phyloP scores from a whole-genome alignment of 1,140 invertebrate species.

The Mizuhopecten yessoensis region DNA sequence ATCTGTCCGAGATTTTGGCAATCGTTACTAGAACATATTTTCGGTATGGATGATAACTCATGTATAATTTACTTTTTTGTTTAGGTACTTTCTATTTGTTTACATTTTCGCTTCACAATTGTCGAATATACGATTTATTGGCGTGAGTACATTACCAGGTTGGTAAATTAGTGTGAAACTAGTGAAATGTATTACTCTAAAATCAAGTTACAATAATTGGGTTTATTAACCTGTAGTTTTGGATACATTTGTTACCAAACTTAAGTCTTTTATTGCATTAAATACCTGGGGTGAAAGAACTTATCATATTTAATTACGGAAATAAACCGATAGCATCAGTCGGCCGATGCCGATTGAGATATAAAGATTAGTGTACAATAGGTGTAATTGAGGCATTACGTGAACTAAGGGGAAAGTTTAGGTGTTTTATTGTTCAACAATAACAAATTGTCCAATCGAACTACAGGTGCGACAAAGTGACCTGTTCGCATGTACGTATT shows the following conservation, averaged over 20 bases:
- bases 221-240: neutral
- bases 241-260: neutral
- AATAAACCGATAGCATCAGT: neutral
- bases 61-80: no score
- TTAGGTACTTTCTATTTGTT: no score
- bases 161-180: no score
- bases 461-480: neutral
- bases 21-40: no score
- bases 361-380: neutral
- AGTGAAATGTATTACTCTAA: neutral
- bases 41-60: no score
- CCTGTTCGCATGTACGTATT: slow-evolving; percentile 4
- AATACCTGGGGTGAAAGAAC: neutral
- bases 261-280: neutral
- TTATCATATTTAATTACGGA: slow-evolving; percentile 32
- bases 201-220: neutral
- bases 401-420: neutral
- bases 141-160: no score
- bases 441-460: neutral
- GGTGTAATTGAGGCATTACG: neutral
- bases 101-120: no score
- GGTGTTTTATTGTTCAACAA: neutral
- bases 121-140: no score
- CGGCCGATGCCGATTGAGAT: neutral
- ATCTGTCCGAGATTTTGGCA: no score